A percentile compares a stretch with the other conserved stretches of the same genome.
Evolutionary conservation across 2,797 vertebrate genomes (phyloP).

Genomic region (Enteromius argenteus): DNA sequence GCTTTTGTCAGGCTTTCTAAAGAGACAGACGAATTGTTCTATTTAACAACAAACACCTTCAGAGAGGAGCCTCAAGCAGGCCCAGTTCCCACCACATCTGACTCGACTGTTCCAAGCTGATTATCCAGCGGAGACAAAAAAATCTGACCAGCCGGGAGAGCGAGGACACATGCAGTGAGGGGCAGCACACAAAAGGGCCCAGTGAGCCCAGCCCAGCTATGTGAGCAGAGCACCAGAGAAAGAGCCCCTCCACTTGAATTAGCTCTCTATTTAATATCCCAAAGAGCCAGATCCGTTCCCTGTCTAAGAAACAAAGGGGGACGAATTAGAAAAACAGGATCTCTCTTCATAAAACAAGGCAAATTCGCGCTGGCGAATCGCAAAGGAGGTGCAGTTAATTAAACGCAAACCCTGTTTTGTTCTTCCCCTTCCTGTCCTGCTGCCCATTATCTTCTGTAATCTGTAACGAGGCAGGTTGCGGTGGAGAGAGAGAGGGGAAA

Average conservation of each 20-base stretch:
- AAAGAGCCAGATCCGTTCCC: slow-evolving; percentile 90
- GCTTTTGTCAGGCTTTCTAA: slow-evolving; percentile 96
- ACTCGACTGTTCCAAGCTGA: slow-evolving; percentile 92
- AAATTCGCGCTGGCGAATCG: slow-evolving; percentile 87
- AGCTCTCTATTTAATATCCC: slow-evolving; percentile 90
- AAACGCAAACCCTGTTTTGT: slow-evolving; percentile 87
- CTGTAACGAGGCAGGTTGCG: slow-evolving; percentile 26
- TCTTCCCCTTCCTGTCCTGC: slow-evolving; percentile 77
- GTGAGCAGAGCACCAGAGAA: slow-evolving; percentile 73
- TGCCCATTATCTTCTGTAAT: slow-evolving; percentile 34
- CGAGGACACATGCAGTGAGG: slow-evolving; percentile 90
- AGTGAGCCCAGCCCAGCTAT: slow-evolving; percentile 82
- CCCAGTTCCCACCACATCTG: slow-evolving; percentile 95
- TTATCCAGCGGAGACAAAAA: slow-evolving; percentile 88
- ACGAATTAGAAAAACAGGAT: slow-evolving; percentile 90
- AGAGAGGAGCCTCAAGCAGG: slow-evolving; percentile 92
- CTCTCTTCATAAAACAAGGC: slow-evolving; percentile 92
- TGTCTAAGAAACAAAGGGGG: slow-evolving; percentile 90
- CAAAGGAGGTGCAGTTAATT: slow-evolving; percentile 89
- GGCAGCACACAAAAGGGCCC: slow-evolving; percentile 87
- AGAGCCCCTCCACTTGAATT: slow-evolving; percentile 89
- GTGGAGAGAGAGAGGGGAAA: background rate
- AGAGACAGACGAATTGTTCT: slow-evolving; percentile 97
- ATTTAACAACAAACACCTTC: slow-evolving; percentile 98
- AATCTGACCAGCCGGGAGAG: slow-evolving; percentile 88